These are phyloP conservation scores for Bungarus multicinctus DNA, from an alignment of 2,113 vertebrate genomes.

Conservation along the genomic window DNA sequence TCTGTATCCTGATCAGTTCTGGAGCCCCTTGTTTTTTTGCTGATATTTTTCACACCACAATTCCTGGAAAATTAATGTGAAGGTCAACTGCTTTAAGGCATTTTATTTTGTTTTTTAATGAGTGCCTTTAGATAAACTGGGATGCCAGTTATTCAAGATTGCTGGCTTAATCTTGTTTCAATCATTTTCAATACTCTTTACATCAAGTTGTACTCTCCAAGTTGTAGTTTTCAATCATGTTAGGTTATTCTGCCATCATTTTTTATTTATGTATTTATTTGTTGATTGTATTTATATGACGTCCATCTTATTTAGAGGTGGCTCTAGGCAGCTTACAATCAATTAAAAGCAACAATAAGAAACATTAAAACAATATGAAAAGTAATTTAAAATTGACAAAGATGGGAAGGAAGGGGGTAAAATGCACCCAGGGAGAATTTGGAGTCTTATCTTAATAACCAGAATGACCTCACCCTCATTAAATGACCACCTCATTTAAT, in stretches of 20 bases:
- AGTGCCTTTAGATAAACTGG: neutral
- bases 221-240: neutral
- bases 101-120: neutral
- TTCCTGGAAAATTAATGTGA: neutral
- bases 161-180: neutral
- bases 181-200: neutral
- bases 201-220: neutral
- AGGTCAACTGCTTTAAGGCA: neutral
- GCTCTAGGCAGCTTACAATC: neutral
- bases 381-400: neutral
- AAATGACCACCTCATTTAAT: neutral
- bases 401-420: neutral
- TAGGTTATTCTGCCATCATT: neutral
- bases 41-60: neutral
- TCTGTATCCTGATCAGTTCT: neutral
- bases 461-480: neutral
- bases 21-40: neutral
- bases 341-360: neutral
- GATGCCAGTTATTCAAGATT: neutral
- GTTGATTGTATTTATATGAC: neutral
- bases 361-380: neutral
- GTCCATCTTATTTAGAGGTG: neutral
- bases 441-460: neutral
- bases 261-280: neutral
- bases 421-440: neutral